Evolutionary conservation across 2,888 invertebrate species (phyloP).

Genomic region (Arge pagana): DNA sequence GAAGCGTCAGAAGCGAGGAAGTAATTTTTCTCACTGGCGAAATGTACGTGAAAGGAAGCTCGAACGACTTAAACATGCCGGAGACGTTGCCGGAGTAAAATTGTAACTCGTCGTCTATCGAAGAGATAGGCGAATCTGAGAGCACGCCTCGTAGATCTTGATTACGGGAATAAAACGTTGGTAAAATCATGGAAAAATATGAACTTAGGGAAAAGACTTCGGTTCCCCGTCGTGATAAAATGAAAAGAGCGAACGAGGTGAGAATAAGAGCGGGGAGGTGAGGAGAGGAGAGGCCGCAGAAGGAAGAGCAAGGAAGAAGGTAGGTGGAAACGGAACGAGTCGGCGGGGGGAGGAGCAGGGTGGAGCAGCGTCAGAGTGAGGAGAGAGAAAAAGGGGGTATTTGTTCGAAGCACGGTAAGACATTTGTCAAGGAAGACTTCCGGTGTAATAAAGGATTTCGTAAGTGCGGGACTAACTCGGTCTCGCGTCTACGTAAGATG

Average conservation of each 20-base stretch:
- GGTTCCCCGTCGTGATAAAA: not conserved
- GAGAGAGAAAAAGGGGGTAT: constrained; percentile 1
- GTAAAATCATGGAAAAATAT: constrained; percentile 3
- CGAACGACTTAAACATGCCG: not conserved
- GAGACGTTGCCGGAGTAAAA: not conserved
- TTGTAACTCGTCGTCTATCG: constrained; percentile 2
- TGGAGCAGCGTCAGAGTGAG: not conserved
- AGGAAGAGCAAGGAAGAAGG: no score
- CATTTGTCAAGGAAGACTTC: constrained; percentile 7
- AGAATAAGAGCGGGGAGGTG: no score
- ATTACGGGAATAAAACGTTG: constrained; percentile 5
- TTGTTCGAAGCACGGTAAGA: constrained; percentile 8
- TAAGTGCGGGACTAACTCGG: not conserved
- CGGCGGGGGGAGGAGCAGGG: no score
- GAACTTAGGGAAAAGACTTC: not conserved
- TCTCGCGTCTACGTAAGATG: no score
- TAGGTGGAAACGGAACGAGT: no score
- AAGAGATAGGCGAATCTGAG: constrained; percentile 1
- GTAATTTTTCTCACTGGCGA: no score
- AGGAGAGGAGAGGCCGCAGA: no score
- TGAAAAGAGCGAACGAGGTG: not conserved
- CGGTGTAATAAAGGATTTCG: not conserved
- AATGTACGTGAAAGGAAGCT: no score
- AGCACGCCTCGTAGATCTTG: not conserved
- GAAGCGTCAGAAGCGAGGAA: no score